Conservation (phyloP, 1,140 invertebrate species). For the Anastrepha ludens region DNA sequence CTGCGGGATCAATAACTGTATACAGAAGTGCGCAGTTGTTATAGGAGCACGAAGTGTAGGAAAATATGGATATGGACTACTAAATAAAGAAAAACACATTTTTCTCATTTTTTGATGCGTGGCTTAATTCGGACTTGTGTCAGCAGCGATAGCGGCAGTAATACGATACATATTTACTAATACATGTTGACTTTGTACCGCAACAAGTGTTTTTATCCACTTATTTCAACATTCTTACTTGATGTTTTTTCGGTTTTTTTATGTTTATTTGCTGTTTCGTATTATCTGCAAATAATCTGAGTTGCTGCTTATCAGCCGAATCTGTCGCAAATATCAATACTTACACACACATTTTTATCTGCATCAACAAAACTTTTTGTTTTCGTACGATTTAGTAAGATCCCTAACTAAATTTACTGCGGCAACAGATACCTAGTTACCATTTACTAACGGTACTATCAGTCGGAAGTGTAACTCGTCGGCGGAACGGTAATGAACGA, state of each 20-base stretch:
- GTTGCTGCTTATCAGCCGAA: constrained; percentile 37
- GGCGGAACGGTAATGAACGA: constrained; percentile 2
- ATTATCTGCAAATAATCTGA: constrained; percentile 44
- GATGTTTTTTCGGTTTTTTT: background rate
- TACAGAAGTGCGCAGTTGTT: too few relatives aligned
- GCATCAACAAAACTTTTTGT: background rate
- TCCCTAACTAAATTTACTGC: background rate
- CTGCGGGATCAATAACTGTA: too few relatives aligned
- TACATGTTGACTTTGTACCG: constrained; percentile 1
- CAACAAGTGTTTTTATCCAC: constrained; percentile 35
- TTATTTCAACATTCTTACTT: background rate
- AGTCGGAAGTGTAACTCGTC: constrained; percentile 5
- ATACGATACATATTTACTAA: too few relatives aligned
- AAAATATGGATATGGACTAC: too few relatives aligned
- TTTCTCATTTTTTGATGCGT: too few relatives aligned
- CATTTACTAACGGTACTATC: constrained; percentile 3
- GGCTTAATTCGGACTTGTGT: too few relatives aligned
- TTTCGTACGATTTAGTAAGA: background rate
- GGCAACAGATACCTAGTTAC: background rate
- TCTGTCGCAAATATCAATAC: constrained; percentile 10
- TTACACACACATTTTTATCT: background rate
- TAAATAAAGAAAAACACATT: too few relatives aligned
- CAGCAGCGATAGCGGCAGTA: too few relatives aligned
- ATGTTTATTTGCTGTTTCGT: background rate
- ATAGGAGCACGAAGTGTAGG: too few relatives aligned